Base-by-base conservation (phyloP, 2,888 invertebrate genomes). In the Conops quadrifasciatus region DNA sequence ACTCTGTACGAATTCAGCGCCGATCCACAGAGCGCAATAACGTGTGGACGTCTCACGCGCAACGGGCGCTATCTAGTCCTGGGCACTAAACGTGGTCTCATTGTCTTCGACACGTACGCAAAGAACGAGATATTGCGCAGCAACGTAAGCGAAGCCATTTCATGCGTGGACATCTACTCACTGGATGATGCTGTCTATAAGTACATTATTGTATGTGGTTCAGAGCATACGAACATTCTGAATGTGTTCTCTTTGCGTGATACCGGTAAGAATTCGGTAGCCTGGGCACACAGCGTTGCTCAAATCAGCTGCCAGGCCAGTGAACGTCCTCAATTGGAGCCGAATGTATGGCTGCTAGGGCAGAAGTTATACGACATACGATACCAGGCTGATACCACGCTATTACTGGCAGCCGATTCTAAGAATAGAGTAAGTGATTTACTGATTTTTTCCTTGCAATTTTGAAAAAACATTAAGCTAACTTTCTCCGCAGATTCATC, bases 51-150 rank as follows among this genome's bases (percentile, higher is more conserved):
- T 68, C 71, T 82, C 7, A 80, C 85, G 2, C 76, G 75, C 2
- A 83, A 84, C 64, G 78, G 78, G 0, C 75, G 78, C 58, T 85
- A 82, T 72, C 73, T 86, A 13, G 78, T 85, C 21, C 75, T 86
- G 68, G 87, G 86, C 21, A 85, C 86, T 16, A 78, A 78, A n/a
- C 77, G 77, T 28, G 86, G 86, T 5, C 73, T 86, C 0, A 78
- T 83, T 15, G 80, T 86, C 0, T 82, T 82, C 43, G 81, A 85
- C 70, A 73, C 81, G 0, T 71, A 72, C 1, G 74, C 72, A 2
- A 77, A 77, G 2, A 70, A 75, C 1, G 77, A 78, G 63, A 78
- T 83, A 2, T 70, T 84, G n/a, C 80, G 82, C 15, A 82, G 84
- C 53, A 85, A 83, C 76, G 79, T 85, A 21, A 85, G 84, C 68